Evolutionary conservation across 2,888 invertebrate species (phyloP).

Genomic region (Diarsia rubi): DNA sequence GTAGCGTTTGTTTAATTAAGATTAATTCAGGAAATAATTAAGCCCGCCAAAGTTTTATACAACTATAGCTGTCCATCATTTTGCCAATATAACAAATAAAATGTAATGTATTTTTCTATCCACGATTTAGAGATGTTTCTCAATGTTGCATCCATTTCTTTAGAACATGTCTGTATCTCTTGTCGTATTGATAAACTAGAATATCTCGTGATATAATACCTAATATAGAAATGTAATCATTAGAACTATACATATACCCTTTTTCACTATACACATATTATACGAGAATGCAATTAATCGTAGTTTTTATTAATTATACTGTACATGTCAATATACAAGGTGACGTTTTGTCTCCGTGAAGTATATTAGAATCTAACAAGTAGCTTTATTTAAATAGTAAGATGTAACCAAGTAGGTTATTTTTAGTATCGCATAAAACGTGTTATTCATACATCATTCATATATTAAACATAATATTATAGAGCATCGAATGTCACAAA

Average conservation of each 20-base stretch:
- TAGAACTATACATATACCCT: constrained; percentile 19
- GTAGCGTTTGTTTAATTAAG: neutral
- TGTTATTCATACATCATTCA: constrained; percentile 18
- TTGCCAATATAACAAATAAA: constrained; percentile 17
- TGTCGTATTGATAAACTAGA: constrained; percentile 35
- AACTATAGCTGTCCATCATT: neutral
- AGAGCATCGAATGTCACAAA: constrained; percentile 57
- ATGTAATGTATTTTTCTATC: constrained; percentile 14
- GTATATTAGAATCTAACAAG: constrained; percentile 40
- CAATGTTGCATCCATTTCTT: constrained; percentile 11
- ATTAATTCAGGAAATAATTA: constrained; percentile 21
- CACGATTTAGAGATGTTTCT: constrained; percentile 20
- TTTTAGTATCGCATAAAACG: constrained; percentile 16
- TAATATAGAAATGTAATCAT: constrained; percentile 7
- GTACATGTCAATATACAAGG: constrained; percentile 19
- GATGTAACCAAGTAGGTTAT: constrained; percentile 17
- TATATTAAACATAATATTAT: constrained; percentile 6
- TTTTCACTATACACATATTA: constrained; percentile 34
- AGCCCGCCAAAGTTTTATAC: constrained; percentile 19
- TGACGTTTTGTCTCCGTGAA: constrained; percentile 23
- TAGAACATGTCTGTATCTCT: constrained; percentile 27
- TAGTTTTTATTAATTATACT: constrained; percentile 37
- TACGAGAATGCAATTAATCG: constrained; percentile 36
- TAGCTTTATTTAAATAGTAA: constrained; percentile 52
- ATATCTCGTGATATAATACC: constrained; percentile 16